Percentiles rank a stretch among this genome's conserved stretches.
Evolutionary conservation across 1,140 invertebrate species (phyloP).

Genomic region (Ylistrum balloti): DNA sequence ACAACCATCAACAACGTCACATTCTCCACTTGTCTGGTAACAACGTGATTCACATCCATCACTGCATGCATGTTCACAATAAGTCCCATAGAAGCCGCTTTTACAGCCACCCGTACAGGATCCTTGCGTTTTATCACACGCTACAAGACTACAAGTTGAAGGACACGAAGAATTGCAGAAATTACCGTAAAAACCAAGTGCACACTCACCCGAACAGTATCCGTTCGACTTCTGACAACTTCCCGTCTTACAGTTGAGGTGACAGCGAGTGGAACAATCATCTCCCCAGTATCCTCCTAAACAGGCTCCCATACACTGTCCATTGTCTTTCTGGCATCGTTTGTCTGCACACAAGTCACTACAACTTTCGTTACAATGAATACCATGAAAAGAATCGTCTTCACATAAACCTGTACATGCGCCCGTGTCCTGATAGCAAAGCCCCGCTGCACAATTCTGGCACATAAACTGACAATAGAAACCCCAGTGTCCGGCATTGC

Average conservation of each 20-base stretch:
- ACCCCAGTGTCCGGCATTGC: background rate
- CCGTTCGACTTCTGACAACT: constrained; percentile 46
- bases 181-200: constrained; percentile 48
- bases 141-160: background rate
- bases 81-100: background rate
- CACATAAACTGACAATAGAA: background rate
- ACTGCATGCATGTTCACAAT: background rate
- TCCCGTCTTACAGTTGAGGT: constrained; percentile 46
- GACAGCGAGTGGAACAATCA: constrained; percentile 50
- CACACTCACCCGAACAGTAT: constrained; percentile 48
- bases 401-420: constrained; percentile 44
- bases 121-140: constrained; percentile 44
- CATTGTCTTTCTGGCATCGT: constrained; percentile 56
- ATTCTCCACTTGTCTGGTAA: background rate
- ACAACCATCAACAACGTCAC: background rate
- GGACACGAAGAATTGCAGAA: constrained; percentile 44
- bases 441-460: constrained; percentile 47
- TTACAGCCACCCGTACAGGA: constrained; percentile 46
- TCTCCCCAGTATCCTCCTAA: constrained; percentile 58
- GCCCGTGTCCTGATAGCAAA: constrained; percentile 46
- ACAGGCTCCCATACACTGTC: constrained; percentile 60
- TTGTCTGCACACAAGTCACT: constrained; percentile 50
- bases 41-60: background rate
- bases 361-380: constrained; percentile 56
- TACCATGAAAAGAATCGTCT: constrained; percentile 46